Base-by-base conservation (phyloP, 1,140 invertebrate genomes). In the Zaprionus gabonicus region DNA sequence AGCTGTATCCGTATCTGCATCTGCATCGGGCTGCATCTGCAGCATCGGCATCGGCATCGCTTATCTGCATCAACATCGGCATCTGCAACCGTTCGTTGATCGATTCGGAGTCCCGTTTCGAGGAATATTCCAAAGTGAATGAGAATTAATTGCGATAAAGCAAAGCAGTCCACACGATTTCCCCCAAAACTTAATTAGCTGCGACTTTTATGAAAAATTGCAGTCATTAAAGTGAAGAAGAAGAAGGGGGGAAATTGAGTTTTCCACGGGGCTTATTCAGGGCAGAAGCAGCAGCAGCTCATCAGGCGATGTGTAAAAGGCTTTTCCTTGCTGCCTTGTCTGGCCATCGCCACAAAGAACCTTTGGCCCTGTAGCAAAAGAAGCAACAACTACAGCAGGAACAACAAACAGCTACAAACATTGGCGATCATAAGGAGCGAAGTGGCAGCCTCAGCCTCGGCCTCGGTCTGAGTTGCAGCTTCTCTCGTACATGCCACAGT, bases 191-290 rank as follows among this genome's bases (percentile, higher is more conserved):
- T 88, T 88, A 88, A 88, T 88, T 88, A 88, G 79, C 77, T 78
- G 73, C 68, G 73, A 71, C 53, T 71, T 79, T 85, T 88, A 88
- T 88, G 85, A 88, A 88, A 88, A 88, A 88, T 88, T 88, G 85
- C 72, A 56, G 53, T 56, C 53, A 56, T 56, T 56, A 56, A 56
- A 67, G 72, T 6, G 15, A 5, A 6, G 41, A 10, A 34, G 9
- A 27, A 27, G 6, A 2, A 4, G 38, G 38, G 41, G 41, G n/a
- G 63, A 85, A 71, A 79, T 83, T 87, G 59, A 69, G 80, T 80
- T 86, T 85, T 87, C 76, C 80, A 62, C 23, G 59, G n/a, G 64
- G 49, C 28, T 41, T 25, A 34, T 34, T 34, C 31, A 34, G 27
- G 27, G 31, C 41, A 62, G 20, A 20, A 20, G 36, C 36, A 27